Percentiles rank a stretch among this genome's conserved stretches.
Evolutionary conservation across 2,888 invertebrate genomes (phyloP).

Genomic region (Linnaemya tessellans): DNA sequence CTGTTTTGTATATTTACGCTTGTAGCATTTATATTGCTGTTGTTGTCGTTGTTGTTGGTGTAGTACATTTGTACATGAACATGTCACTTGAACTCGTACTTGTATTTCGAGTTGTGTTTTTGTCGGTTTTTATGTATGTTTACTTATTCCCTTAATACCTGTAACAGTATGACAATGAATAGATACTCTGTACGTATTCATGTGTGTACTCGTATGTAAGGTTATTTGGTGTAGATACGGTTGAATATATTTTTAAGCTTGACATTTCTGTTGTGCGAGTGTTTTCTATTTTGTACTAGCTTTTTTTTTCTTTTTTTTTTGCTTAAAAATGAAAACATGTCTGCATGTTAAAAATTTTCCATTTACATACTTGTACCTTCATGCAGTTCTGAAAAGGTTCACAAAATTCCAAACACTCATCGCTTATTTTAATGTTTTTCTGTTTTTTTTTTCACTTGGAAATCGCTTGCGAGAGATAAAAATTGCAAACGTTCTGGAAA

Average conservation of each 20-base stretch:
- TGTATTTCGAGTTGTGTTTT: slow-evolving; percentile 2
- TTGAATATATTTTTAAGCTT: slow-evolving; percentile 3
- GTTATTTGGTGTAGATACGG: not conserved
- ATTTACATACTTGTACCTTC: not conserved
- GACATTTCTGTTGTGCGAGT: slow-evolving; percentile 31
- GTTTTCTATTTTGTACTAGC: not conserved
- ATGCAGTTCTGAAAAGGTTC: not conserved
- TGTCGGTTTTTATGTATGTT: not conserved
- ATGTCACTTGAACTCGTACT: slow-evolving; percentile 22
- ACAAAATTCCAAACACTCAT: not conserved
- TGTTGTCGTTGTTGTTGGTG: not conserved
- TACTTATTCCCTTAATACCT: slow-evolving; percentile 54
- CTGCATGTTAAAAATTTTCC: slow-evolving; percentile 33
- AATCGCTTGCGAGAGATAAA: not conserved
- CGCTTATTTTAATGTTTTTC: slow-evolving; percentile 4
- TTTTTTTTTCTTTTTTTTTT: slow-evolving; percentile 6
- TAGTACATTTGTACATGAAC: slow-evolving; percentile 31
- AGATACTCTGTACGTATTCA: not conserved
- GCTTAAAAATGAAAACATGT: slow-evolving; percentile 50
- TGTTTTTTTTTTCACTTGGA: not conserved
- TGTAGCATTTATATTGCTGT: not conserved
- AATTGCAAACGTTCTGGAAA: not conserved
- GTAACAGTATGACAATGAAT: slow-evolving; percentile 33
- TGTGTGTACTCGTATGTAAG: not conserved
- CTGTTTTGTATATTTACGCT: not conserved